Base-by-base conservation (phyloP, 2,113 vertebrate species). In the Lophotis ruficrista region DNA sequence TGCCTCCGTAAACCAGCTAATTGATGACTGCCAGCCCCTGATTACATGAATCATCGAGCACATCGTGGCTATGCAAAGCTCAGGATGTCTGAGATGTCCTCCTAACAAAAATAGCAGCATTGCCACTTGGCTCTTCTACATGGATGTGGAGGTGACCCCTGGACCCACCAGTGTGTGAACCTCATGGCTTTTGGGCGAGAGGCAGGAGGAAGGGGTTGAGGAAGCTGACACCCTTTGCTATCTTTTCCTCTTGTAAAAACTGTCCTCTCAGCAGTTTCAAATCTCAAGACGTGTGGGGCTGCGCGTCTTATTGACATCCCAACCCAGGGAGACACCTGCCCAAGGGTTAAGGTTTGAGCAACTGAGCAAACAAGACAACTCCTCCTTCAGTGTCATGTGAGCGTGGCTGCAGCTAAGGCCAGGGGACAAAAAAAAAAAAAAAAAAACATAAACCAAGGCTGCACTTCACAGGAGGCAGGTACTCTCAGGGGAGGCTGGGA, bases 391-490 rank as follows among this genome's bases (percentile, higher is more conserved):
- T 2, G 7, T 53, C 66, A 33, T 11, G 23, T 70, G 58, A 35
- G 35, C 3, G 0, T 3, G 19, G 13, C 24, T 27, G 7, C 9
- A 3, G 31, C 27, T 24, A 31, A 66, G 37, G 43, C 21, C 30
- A 7, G 10, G 21, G 13, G 4, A 3, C 25, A 30, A 15, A 43
- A 3, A 30, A 30, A 15, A 43, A 43, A 47, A 57, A 72, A 48
- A 18, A 60, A 22, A 12, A 2, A n/a, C 19, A 6, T 24, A 31
- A 45, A 17, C 3, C 1, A 4, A 51, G 22, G 25, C 21, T 16
- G 12, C 1, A 1, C 30, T 56, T 50, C 2, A 1, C 13, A 12
- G 47, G 22, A 45, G 45, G 23, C 4, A 1, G 2, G 9, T 14
- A 35, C 4, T 28, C 18, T 9, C 5, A 5, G 43, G 21, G 30